These are phyloP conservation scores for Nothoprocta pentlandii DNA, from an alignment of 2,113 vertebrate species.

Conservation along the genomic window DNA sequence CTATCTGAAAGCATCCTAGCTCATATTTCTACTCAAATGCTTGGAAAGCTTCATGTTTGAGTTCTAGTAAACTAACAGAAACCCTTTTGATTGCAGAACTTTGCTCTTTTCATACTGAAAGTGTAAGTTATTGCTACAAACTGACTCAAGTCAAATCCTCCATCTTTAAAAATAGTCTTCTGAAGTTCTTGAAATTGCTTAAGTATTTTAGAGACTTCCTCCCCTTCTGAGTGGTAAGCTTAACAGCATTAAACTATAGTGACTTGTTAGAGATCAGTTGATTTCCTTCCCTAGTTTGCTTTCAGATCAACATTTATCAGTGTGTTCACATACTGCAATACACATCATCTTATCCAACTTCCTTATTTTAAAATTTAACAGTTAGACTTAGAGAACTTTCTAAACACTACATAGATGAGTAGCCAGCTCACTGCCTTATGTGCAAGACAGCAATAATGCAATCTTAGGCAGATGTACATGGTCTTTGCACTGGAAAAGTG, in stretches of 20 bases:
- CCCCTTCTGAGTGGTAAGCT: background rate
- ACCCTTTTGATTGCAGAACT: background rate
- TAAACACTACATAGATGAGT: background rate
- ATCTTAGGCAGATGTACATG: background rate
- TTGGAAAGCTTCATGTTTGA: background rate
- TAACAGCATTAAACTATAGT: background rate
- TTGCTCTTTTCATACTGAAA: too few species aligned
- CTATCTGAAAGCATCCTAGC: background rate
- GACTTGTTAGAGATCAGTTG: background rate
- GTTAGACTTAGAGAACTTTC: background rate
- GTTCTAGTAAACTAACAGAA: background rate
- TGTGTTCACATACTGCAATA: background rate
- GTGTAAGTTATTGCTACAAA: background rate
- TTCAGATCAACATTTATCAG: background rate
- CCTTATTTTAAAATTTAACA: background rate
- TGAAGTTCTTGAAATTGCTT: background rate
- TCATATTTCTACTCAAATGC: accelerated
- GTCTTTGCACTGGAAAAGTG: background rate
- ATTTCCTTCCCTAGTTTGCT: too few species aligned
- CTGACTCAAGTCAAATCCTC: background rate
- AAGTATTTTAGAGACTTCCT: background rate
- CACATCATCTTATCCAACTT: background rate
- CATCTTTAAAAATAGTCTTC: background rate
- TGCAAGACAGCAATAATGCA: background rate
- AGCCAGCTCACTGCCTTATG: background rate